These are phyloP conservation scores for Nephrotoma guestfalica DNA, from an alignment of 2,888 invertebrate species.

Conservation along the genomic window DNA sequence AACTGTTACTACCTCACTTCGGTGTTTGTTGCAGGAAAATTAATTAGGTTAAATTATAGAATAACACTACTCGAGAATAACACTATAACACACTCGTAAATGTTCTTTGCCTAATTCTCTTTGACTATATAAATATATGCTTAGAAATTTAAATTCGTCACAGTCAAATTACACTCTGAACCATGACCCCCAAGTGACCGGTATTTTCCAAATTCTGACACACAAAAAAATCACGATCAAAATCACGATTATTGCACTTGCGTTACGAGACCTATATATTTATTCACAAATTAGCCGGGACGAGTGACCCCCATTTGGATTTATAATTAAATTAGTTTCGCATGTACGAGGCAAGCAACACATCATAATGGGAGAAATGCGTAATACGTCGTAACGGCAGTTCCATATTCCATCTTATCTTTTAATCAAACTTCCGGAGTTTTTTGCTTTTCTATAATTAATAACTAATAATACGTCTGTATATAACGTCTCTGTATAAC, in stretches of 20 bases:
- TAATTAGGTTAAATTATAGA: no score
- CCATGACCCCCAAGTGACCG: not conserved
- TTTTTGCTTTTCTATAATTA: not conserved
- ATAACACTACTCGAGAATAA: no score
- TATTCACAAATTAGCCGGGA: not conserved
- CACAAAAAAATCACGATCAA: not conserved
- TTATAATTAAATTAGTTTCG: no score
- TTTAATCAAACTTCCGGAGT: not conserved
- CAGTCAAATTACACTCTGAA: not conserved
- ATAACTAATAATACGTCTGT: not conserved
- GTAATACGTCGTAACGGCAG: not conserved
- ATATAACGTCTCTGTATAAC: not conserved
- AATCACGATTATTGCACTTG: not conserved
- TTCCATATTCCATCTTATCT: not conserved
- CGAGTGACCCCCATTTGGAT: not conserved
- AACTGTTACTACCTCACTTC: no score
- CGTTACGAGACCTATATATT: not conserved
- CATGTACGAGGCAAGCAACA: no score
- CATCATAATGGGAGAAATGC: not conserved
- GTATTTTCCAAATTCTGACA: no score
- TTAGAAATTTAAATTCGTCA: no score
- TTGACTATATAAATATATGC: no score
- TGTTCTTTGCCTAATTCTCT: no score
- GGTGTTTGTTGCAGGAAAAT: no score
- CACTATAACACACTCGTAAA: no score